phyloP scores from a whole-genome alignment of 2,113 vertebrate species.

The Phylloscopus trochilus region DNA sequence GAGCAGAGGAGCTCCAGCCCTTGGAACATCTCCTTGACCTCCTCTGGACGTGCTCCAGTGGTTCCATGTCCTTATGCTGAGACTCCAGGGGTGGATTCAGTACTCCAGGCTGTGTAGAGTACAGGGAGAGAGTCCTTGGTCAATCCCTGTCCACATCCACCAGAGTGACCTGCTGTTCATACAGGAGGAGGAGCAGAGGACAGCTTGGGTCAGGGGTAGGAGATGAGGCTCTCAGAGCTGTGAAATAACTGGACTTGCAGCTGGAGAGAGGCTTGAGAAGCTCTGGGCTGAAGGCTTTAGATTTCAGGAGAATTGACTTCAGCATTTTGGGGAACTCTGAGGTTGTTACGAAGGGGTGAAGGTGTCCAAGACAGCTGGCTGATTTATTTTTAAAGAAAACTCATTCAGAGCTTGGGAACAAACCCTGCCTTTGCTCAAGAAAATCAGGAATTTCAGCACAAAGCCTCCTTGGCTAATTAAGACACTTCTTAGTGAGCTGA shows the following conservation, averaged over 20 bases:
- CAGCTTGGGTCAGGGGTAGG: rapidly evolving
- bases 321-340: neutral
- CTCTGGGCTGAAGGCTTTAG: neutral
- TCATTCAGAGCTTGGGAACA: slow-evolving; percentile 52
- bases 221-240: neutral
- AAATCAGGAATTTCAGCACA: slow-evolving; percentile 47
- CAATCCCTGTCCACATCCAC: neutral
- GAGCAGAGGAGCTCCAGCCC: neutral
- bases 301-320: neutral
- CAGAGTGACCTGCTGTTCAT: neutral
- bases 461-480: slow-evolving; percentile 55
- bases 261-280: neutral
- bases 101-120: neutral
- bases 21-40: rapidly evolving
- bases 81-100: neutral
- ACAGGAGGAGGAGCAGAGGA: neutral
- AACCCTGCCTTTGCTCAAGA: slow-evolving; percentile 11
- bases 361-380: neutral
- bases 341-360: neutral
- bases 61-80: neutral
- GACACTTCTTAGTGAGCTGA: slow-evolving; percentile 3
- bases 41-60: neutral
- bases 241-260: neutral
- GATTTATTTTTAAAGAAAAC: neutral
- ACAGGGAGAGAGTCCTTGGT: neutral